phyloP scores from a whole-genome alignment of 2,797 vertebrate species.

The Clarias laeviceps region DNA sequence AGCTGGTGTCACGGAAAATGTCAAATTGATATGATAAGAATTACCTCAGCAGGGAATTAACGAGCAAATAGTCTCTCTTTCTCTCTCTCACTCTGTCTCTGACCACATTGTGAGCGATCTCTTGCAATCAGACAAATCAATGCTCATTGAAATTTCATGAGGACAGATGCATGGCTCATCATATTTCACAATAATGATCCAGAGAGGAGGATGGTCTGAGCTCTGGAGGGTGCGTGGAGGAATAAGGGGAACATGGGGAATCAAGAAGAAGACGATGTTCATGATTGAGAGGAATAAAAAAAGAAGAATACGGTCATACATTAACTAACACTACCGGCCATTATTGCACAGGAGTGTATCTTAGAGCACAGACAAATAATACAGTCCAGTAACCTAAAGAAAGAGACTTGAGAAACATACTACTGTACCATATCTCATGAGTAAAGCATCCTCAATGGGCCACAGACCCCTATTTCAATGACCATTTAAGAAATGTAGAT shows the following conservation, averaged over 20 bases:
- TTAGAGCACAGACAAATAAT: not conserved
- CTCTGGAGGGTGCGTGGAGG: not conserved
- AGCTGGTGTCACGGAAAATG: constrained; percentile 34
- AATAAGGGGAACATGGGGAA: constrained; percentile 13
- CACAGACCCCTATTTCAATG: not conserved
- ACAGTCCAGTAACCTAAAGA: not conserved
- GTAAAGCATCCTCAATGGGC: no score
- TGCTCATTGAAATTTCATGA: constrained; percentile 87
- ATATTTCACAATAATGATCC: constrained; percentile 80
- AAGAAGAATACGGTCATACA: not conserved
- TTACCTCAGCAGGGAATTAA: constrained; percentile 55
- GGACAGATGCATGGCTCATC: constrained; percentile 75
- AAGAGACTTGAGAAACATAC: not conserved
- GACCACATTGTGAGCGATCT: constrained; percentile 63
- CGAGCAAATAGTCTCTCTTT: constrained; percentile 39
- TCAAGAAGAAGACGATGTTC: not conserved
- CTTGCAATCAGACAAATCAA: constrained; percentile 76
- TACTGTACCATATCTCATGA: not conserved
- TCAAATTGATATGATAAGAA: constrained; percentile 48
- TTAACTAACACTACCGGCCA: not conserved
- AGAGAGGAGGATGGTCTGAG: constrained; percentile 40
- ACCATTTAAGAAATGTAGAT: no score
- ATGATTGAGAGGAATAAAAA: constrained; percentile 2
- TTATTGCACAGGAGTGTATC: not conserved
- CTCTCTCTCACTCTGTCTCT: constrained; percentile 29